Conservation (phyloP, 2,888 invertebrate genomes). For the Idaea aversata region DNA sequence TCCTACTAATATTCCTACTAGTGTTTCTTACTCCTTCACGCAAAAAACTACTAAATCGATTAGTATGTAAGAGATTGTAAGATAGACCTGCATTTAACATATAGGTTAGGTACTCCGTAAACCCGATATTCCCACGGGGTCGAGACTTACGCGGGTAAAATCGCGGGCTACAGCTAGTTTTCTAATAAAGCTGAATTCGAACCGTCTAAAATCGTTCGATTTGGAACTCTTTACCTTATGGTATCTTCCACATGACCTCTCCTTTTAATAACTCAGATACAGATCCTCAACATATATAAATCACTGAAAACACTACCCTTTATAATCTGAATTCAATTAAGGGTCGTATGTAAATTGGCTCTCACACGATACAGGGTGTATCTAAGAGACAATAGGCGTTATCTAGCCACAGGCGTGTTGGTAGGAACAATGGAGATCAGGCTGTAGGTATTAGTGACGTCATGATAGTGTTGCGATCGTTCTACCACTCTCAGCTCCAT, state of each 20-base stretch:
- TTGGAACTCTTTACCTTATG: too few relatives aligned
- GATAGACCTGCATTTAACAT: too few relatives aligned
- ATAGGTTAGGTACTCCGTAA: too few relatives aligned
- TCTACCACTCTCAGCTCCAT: neutral
- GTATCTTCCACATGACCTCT: neutral
- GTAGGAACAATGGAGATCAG: conserved; percentile 43
- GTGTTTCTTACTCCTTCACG: too few relatives aligned
- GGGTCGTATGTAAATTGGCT: conserved; percentile 52
- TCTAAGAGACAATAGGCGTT: conserved; percentile 13
- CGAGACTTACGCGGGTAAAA: too few relatives aligned
- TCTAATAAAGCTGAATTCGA: too few relatives aligned
- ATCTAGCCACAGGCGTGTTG: conserved; percentile 40
- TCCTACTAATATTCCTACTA: too few relatives aligned
- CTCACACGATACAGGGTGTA: conserved; percentile 30
- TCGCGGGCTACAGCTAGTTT: too few relatives aligned
- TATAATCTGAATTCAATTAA: conserved; percentile 47
- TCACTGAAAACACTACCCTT: conserved; percentile 23
- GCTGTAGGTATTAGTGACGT: conserved; percentile 17
- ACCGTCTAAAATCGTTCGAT: too few relatives aligned
- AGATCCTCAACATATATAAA: conserved; percentile 12
- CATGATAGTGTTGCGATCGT: conserved; percentile 2
- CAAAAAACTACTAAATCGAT: too few relatives aligned
- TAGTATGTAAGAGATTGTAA: too few relatives aligned
- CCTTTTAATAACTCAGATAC: neutral
- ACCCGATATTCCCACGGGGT: too few relatives aligned